A percentile compares a stretch with the other conserved stretches of the same genome.
phyloP scores from a whole-genome alignment of 53 echinoderm and acorn worm species.

The Hippasteria phrygiana region DNA sequence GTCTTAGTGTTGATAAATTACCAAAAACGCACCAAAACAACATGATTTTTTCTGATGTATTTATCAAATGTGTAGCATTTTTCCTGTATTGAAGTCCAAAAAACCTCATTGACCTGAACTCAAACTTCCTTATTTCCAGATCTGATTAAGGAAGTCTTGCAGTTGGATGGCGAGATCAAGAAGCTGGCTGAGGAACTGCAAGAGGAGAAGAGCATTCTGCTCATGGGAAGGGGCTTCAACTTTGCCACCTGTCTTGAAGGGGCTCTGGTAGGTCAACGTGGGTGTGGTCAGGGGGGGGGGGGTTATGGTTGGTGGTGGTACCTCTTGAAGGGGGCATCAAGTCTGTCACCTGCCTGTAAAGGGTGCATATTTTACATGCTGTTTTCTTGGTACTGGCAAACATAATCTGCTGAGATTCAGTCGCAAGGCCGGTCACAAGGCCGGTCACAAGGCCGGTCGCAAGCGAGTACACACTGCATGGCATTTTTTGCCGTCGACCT shows the following conservation, averaged over 20 bases:
- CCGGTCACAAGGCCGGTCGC: not conserved
- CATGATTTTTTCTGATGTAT: too few species aligned
- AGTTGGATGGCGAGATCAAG: constrained; percentile 86
- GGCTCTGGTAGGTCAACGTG: constrained; percentile 79
- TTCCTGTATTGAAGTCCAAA: not conserved
- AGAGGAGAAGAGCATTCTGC: constrained; percentile 89
- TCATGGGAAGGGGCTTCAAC: constrained; percentile 99
- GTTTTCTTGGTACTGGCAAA: not conserved
- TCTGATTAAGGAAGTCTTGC: constrained; percentile 86
- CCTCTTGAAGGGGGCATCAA: not conserved
- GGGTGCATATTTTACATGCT: not conserved
- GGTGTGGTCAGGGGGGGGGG: not conserved
- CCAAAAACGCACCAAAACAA: too few species aligned
- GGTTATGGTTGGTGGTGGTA: too few species aligned
- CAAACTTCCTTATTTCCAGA: constrained; percentile 55
- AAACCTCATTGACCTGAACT: not conserved
- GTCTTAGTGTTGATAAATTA: too few species aligned
- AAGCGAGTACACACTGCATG: not conserved
- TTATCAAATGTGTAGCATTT: not conserved
- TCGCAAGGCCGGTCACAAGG: too few species aligned
- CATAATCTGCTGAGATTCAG: not conserved
- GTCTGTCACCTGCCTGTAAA: not conserved
- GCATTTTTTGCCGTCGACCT: not conserved
- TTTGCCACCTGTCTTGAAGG: constrained; percentile 98
- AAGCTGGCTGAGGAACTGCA: constrained; percentile 87